Evolutionary conservation across 2,797 vertebrate species (phyloP), one percentile per base, ranked within the genome.

Genomic region (Spatula clypeata): DNA sequence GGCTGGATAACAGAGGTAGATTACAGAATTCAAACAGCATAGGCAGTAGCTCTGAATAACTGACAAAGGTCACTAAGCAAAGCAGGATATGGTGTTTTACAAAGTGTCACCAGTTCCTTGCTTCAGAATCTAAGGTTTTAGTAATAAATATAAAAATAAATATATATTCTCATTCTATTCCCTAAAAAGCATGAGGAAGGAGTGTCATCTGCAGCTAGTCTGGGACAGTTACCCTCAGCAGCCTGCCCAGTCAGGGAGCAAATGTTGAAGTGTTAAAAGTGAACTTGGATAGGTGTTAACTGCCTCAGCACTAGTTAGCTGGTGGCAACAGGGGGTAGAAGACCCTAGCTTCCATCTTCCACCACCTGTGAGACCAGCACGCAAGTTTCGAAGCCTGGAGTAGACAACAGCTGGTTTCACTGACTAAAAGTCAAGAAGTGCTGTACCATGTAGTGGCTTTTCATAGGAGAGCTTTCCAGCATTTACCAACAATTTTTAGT

Each of bases 401-500:
- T 0, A 1, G 8, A 16, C 26, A 51, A 14, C 0, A 0, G 6
- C 7, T 76, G 21, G 10, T 51, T 82, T 91, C 74, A 53, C 13
- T 65, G 19, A 38, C 6, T 32, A 20, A 7, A 67, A 71, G 8
- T 49, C 53, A 86, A 65, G 9, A 77, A 31, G 18, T 27, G 13
- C 13, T 32, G 3, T n/a, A 31, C 26, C 13, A 9, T 29, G 10
- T 12, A 86, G 4, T 23, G 6, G 6, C 4, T 85, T 93, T 47
- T 60, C 45, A 51, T 9, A 21, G 4, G 18, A 64, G 15, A 38
- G 6, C 40, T 92, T 92, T 65, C 16, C 24, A 40, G 4, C 2
- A 40, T 74, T 89, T 92, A 54, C 53, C 74, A 49, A 82, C 8
- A 51, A 42, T 84, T 82, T 88, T 73, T 32, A 87, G 67, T 49